Evolutionary conservation across 2,113 vertebrate genomes (phyloP), one percentile per base, ranked within the genome.

Genomic region (Paramisgurnus dabryanus): DNA sequence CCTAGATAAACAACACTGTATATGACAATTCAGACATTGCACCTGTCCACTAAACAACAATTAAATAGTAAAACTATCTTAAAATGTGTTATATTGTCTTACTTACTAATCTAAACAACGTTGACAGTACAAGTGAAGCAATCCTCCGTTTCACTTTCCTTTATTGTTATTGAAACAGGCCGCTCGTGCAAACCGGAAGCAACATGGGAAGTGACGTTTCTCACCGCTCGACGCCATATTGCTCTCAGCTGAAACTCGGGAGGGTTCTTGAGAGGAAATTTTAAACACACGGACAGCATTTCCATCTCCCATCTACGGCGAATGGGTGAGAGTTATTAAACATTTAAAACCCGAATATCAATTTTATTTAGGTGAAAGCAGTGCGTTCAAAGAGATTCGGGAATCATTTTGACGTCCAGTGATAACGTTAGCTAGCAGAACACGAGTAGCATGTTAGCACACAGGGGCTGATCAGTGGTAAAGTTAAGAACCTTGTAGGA

Each of bases 161-260:
- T 73, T 67, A 40, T 47, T 55, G 43, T 39, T 67, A 57, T 67
- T 75, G 40, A 67, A 73, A 11, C 6, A n/a, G 43, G 50, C 70
- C 61, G 64, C 72, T 58, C 11, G 1, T 12, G 39, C 67, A 55
- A n/a, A 66, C 40, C 5, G 55, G 68, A 78, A 79, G 27, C 58
- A 9, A n/a, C 4, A 43, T 40, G 3, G 84, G 81, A 85, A 15
- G 50, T 85, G 81, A 83, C 27, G 84, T 65, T 39, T 17, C 45
- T 45, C 80, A 13, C 79, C 88, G 84, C 87, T 85, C 67, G 65
- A 78, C 91, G 92, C 92, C 92, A 93, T 93, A 91, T 93, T 92
- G 87, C 84, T 81, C 74, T 82, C 55, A 78, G 71, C 80, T 84
- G 87, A 67, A 68, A 72, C 47, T 61, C 47, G 63, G 73, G 67